Evolutionary conservation across 2,113 vertebrate species (phyloP), one percentile per base, ranked within the genome.

Genomic region (Herpailurus yagouaroundi): DNA sequence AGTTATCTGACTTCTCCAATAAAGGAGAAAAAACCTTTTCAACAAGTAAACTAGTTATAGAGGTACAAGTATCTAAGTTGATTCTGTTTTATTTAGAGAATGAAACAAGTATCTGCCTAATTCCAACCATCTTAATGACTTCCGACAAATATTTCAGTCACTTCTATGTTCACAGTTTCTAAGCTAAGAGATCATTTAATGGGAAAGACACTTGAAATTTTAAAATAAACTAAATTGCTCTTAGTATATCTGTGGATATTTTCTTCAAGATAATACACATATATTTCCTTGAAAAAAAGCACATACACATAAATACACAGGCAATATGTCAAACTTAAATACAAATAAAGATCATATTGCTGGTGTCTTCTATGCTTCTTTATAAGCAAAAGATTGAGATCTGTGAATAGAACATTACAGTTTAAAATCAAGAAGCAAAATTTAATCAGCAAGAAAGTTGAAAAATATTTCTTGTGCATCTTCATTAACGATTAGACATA

Each of bases 381-480:
- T 64, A 96, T 76, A 77, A 93, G 55, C 25, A 38, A 23, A 50
- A 79, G 21, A 91, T 41, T 84, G n/a, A 93, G 73, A 95, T 79
- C 88, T 73, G 69, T 93, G 76, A 38, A 25, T 14, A 68, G 74
- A 95, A 76, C 23, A 95, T 84, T 60, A 48, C 64, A 92, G 76
- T 92, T 85, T 63, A 66, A 85, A 97, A 63, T 92, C 45, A 79
- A 41, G 27, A 41, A 73, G 38, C 69, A 93, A 95, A 96, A 87
- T 92, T 83, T 33, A 93, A 96, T 92, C 77, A 89, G 89, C 63
- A 86, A 94, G 71, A 93, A 96, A 91, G 60, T 23, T 93, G 91
- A 95, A 94, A 94, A 96, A 96, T 92, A 84, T 33, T 92, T 88
- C 57, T 57, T 69, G 52, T 91, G 14, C 41, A 50, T 48, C 91